Evolutionary conservation across 2,797 vertebrate genomes (phyloP).

Genomic region (Xiphorhynchus erythropygius): DNA sequence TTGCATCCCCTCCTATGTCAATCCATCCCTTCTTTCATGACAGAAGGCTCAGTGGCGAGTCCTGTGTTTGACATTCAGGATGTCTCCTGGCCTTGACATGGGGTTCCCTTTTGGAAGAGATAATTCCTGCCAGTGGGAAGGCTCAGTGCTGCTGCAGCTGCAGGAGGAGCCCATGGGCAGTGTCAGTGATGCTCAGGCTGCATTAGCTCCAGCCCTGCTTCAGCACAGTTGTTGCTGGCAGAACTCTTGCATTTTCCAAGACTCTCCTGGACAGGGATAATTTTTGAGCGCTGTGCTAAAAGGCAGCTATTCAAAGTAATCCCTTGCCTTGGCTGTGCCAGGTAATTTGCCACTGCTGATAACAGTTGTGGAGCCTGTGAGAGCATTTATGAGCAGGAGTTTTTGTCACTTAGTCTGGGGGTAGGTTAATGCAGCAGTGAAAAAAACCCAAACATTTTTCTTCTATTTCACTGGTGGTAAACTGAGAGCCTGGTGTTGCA

Average conservation of each 20-base stretch:
- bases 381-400: neutral
- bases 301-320: slow-evolving; percentile 1
- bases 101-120: neutral
- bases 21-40: neutral
- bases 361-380: neutral
- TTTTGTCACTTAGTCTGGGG: neutral
- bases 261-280: neutral
- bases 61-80: neutral
- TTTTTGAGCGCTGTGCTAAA: slow-evolving; percentile 31
- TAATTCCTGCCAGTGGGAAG: neutral
- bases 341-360: slow-evolving; percentile 45
- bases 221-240: neutral
- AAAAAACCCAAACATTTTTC: neutral
- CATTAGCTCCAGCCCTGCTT: neutral
- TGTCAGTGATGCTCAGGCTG: neutral
- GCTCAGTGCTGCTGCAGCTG: neutral
- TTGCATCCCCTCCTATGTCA: neutral
- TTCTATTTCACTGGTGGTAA: neutral
- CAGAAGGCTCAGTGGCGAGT: neutral
- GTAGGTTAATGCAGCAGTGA: neutral
- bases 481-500: neutral
- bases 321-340: slow-evolving; percentile 1
- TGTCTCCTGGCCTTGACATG: neutral
- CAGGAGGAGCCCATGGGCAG: neutral
- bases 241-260: neutral